Evolutionary conservation across 2,113 vertebrate species (phyloP), one percentile per base, ranked within the genome.

Genomic region (Seriola dumerili): DNA sequence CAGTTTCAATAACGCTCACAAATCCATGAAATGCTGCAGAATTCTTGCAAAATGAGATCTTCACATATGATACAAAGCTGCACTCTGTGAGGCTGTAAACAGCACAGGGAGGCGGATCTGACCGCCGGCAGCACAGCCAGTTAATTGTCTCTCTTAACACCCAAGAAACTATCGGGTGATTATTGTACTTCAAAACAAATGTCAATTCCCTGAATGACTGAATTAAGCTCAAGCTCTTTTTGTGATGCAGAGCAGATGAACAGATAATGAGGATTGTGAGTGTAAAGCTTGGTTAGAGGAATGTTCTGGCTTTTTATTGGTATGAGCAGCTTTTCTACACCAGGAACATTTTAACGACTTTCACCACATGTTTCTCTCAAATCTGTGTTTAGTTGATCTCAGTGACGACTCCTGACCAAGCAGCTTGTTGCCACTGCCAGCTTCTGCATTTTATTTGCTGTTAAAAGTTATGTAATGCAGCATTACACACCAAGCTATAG

Each of bases 341-440:
- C 58, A 44, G 54, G 23, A 80, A 34, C 77, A 81, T 80, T 84
- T 92, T 71, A 86, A 85, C 68, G 70, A 85, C 23, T 68, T 81
- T 36, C 72, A 76, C 63, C 78, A 78, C 73, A 80, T 86, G 81
- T 79, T 85, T 80, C 76, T 36, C 63, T 71, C 44, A 4, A 73
- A 82, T 73, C 52, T 77, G 68, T 57, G 46, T 84, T 68, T 44
- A n/a, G 64, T 12, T 73, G 34, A 67, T 52, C 34, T 82, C 44
- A 61, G 50, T 59, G 83, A 74, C 0, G n/a, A 77, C 81, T 84
- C 68, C 69, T 64, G 63, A 70, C 52, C 40, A 29, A 46, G 59
- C 36, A 69, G 84, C 68, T 71, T 10, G 21, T 66, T 16, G n/a
- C 38, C 61, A 3, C 40, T 77, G 58, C 52, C 44, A 78, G 71